Base-by-base conservation (phyloP, 2,888 invertebrate genomes). In the Dorcus parallelipipedus region DNA sequence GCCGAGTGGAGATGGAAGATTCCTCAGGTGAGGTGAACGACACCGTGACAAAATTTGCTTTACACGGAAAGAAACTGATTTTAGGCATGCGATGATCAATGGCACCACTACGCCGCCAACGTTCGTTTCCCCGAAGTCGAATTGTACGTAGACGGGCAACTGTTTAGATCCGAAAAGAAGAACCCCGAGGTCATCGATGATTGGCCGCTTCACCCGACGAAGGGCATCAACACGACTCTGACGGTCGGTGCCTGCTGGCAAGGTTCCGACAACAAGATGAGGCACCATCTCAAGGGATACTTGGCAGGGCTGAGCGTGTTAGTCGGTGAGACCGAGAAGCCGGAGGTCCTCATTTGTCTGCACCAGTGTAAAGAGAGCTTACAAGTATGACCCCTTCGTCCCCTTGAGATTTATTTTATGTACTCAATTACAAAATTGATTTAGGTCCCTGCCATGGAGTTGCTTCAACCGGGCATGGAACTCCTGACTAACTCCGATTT, bases 1-100 rank as follows among this genome's bases (percentile, higher is more conserved):
- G 98, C 98, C 0, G 98, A 99, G 79, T 99, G 97, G 97, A 86
- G 98, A 67, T 99, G 97, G 97, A 94, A 95, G 78, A 83, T 97
- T 56, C 89, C 94, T 0, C 93, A 95, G 82, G 92, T 94, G 64
- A 61, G 56, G 51, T 6, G 6, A 6, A 1, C 6, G 26, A 42
- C 10, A 5, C 42, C 10, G 4, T 6, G 41, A 3, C 41, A 41
- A 41, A 41, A n/a, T 14, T 14, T 5, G 10, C 20, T 23, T 45
- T 23, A 45, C 7, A 45, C 7, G 17, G 20, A 42, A 42, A 10
- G 3, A 33, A 33, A 33, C 5, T 4, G 6, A 20, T 33, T 65
- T 56, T 70, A 89, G 86, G 91, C 93, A 52, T 98, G 98, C 81
- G 98, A 99, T 80, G 93, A 95, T 78, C 91, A 95, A 73, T 99